Conservation (phyloP, 2,888 invertebrate genomes). For the Biston betularia region DNA sequence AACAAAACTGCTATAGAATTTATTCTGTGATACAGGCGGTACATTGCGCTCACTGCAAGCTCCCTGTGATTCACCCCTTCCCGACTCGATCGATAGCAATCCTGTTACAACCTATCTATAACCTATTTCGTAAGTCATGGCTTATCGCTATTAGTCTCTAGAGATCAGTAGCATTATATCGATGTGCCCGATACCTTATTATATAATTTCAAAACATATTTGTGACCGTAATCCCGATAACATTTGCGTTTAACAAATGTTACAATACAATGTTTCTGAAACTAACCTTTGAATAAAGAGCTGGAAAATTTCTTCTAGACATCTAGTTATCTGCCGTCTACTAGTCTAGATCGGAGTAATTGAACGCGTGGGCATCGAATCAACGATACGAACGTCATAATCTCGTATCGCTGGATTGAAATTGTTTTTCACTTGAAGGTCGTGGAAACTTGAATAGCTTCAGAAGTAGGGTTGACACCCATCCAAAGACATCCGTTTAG, state of each 20-base stretch:
- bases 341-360: slow-evolving; percentile 7
- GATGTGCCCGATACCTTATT: not conserved
- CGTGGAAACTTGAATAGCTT: not conserved
- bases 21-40: not conserved
- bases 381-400: not conserved
- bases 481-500: no score
- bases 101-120: slow-evolving; percentile 26
- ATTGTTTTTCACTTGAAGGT: slow-evolving; percentile 14
- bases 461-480: not conserved
- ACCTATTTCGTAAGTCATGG: slow-evolving; percentile 3
- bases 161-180: not conserved
- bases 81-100: slow-evolving; percentile 37
- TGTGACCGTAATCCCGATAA: no score
- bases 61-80: slow-evolving; percentile 8
- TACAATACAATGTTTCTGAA: no score
- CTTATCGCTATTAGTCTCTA: not conserved
- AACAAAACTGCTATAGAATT: not conserved
- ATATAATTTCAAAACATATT: no score
- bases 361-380: slow-evolving; percentile 13
- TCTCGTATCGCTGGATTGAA: not conserved
- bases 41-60: slow-evolving; percentile 2
- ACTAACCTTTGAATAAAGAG: no score
- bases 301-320: no score
- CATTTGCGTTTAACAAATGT: no score
- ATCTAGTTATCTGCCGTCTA: not conserved